These are phyloP conservation scores for Podilymbus podiceps DNA, from an alignment of 2,113 vertebrate genomes.

Conservation along the genomic window DNA sequence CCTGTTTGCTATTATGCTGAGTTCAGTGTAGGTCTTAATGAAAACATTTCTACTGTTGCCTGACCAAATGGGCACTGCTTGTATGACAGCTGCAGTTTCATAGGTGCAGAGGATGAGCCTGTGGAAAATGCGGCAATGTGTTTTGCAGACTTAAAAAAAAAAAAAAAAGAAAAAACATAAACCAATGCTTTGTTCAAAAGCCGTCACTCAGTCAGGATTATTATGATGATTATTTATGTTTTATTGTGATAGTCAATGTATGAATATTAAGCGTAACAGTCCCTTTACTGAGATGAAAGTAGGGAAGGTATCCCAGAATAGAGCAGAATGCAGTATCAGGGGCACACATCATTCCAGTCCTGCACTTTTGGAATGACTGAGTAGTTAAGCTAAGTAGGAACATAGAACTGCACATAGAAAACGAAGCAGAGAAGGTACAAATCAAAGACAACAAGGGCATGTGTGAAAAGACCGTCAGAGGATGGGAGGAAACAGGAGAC, in stretches of 20 bases:
- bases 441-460: background rate
- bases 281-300: background rate
- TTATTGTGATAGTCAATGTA: background rate
- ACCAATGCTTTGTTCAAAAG: background rate
- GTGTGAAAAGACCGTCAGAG: background rate
- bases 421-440: background rate
- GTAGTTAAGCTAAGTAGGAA: background rate
- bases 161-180: background rate
- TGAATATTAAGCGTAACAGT: background rate
- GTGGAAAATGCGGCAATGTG: constrained; percentile 39
- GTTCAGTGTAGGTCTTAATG: constrained; percentile 34
- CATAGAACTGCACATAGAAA: background rate
- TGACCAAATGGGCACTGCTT: constrained; percentile 51
- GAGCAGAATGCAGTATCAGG: background rate
- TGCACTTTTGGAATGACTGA: background rate
- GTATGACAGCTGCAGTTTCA: constrained; percentile 46
- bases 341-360: background rate
- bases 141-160: constrained; percentile 2
- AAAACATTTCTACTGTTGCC: constrained; percentile 63
- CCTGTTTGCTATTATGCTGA: constrained; percentile 50
- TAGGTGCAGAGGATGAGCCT: constrained; percentile 42
- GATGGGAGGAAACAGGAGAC: background rate
- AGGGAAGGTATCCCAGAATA: background rate
- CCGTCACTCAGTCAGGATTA: background rate
- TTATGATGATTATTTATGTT: background rate